phyloP scores from a whole-genome alignment of 2,888 invertebrate genomes.

The Agonopterix alstromeriana region DNA sequence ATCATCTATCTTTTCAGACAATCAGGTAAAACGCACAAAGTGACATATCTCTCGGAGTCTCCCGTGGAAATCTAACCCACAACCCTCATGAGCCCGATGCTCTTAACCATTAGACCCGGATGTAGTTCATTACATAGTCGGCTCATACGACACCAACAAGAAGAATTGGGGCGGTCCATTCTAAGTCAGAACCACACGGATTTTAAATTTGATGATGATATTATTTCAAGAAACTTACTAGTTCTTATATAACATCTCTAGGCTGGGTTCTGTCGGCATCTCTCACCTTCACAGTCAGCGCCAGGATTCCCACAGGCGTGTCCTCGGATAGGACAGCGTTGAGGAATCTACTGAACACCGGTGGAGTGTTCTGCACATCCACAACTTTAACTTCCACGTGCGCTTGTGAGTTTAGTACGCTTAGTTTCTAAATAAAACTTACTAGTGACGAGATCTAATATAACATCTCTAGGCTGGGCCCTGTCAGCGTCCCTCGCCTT shows the following conservation, averaged over 20 bases:
- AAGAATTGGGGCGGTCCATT: too few relatives aligned
- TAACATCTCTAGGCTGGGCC: slow-evolving; percentile 87
- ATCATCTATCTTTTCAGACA: too few relatives aligned
- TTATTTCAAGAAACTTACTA: slow-evolving; percentile 83
- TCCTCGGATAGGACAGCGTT: slow-evolving; percentile 88
- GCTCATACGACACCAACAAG: too few relatives aligned
- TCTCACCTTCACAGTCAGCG: slow-evolving; percentile 86
- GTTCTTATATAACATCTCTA: slow-evolving; percentile 84
- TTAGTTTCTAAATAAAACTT: slow-evolving; percentile 59
- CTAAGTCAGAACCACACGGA: too few relatives aligned
- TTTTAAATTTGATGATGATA: too few relatives aligned
- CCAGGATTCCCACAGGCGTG: slow-evolving; percentile 88
- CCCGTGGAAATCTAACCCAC: too few relatives aligned
- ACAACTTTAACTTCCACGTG: slow-evolving; percentile 86
- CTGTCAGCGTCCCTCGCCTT: slow-evolving; percentile 91
- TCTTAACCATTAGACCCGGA: too few relatives aligned
- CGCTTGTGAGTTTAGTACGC: slow-evolving; percentile 82
- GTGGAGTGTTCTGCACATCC: slow-evolving; percentile 92
- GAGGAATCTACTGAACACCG: slow-evolving; percentile 87
- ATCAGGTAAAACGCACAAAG: too few relatives aligned
- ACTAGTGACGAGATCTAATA: slow-evolving; percentile 89
- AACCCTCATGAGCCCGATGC: too few relatives aligned
- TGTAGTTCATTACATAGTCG: too few relatives aligned
- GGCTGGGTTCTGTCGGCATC: slow-evolving; percentile 92
- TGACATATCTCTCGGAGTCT: too few relatives aligned